phyloP scores from a whole-genome alignment of 2,113 vertebrate species.

The Rutilus rutilus region DNA sequence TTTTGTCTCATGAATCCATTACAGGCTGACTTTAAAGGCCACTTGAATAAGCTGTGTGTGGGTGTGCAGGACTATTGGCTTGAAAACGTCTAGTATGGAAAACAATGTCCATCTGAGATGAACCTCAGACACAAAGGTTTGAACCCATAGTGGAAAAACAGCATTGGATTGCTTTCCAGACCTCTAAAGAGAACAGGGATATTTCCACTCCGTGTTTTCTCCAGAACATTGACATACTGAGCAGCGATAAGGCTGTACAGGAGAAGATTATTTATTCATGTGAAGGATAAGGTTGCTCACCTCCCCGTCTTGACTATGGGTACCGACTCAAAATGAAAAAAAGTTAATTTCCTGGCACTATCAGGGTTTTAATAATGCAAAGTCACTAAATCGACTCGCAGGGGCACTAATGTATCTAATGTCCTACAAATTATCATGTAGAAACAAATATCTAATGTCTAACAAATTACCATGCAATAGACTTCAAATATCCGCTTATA shows the following conservation, averaged over 20 bases:
- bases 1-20: background rate
- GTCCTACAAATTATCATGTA: background rate
- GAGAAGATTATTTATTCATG: conserved; percentile 52
- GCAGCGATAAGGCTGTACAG: conserved; percentile 41
- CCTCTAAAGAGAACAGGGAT: conserved; percentile 28
- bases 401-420: conserved; percentile 23
- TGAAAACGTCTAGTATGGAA: conserved; percentile 7
- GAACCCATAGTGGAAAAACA: conserved; percentile 48
- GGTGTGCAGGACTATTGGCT: background rate
- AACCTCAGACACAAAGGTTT: conserved; percentile 19
- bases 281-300: conserved; percentile 41
- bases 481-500: background rate
- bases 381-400: conserved; percentile 27
- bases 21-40: background rate
- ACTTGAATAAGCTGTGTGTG: background rate
- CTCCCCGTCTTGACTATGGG: background rate
- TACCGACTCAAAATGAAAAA: conserved; percentile 24
- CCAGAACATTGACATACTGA: conserved; percentile 26
- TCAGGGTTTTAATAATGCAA: conserved; percentile 51
- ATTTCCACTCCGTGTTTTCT: conserved; percentile 39
- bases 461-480: background rate
- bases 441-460: background rate
- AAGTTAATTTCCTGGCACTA: conserved; percentile 40
- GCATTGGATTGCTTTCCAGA: conserved; percentile 41
- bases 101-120: conserved; percentile 27